A percentile compares a stretch with the other conserved stretches of the same genome.
phyloP scores from a whole-genome alignment of 2,888 invertebrate species.

The Rambutsinella grinnellia region DNA sequence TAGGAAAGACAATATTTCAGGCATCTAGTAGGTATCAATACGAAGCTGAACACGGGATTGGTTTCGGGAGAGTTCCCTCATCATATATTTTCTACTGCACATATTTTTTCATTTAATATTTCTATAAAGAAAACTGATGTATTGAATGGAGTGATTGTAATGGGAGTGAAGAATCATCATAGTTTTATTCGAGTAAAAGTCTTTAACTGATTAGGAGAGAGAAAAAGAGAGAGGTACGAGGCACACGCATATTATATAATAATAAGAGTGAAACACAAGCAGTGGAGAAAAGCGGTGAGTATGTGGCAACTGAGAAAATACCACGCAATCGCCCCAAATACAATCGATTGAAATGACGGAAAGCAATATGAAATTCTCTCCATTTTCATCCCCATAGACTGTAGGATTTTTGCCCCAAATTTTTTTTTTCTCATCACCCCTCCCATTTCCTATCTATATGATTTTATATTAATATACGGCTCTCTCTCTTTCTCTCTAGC shows the following conservation, averaged over 20 bases:
- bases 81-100: background rate
- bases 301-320: slow-evolving; percentile 59
- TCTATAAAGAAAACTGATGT: slow-evolving; percentile 33
- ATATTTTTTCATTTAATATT: background rate
- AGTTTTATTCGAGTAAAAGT: slow-evolving; percentile 33
- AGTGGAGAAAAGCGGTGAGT: slow-evolving; percentile 45
- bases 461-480: slow-evolving; percentile 60
- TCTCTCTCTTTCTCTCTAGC: slow-evolving; percentile 25
- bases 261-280: slow-evolving; percentile 28
- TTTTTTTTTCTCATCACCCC: slow-evolving; percentile 63
- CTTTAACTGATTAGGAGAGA: slow-evolving; percentile 47
- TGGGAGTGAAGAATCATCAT: slow-evolving; percentile 45
- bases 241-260: slow-evolving; percentile 24
- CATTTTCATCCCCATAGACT: slow-evolving; percentile 65
- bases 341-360: slow-evolving; percentile 67
- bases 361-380: slow-evolving; percentile 66
- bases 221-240: slow-evolving; percentile 30
- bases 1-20: background rate
- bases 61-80: background rate
- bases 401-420: slow-evolving; percentile 65
- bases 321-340: slow-evolving; percentile 67
- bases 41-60: background rate
- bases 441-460: slow-evolving; percentile 62
- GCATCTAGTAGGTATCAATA: background rate
- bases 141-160: slow-evolving; percentile 43